These are phyloP conservation scores for Bombyx mori DNA, from an alignment of 1,140 invertebrate genomes.

Conservation along the genomic window ASM3026992v2 NC_085114.1:4559501-4560000, in stretches of 20 bases:
- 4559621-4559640: slow-evolving; percentile 31
- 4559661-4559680: too few species aligned
- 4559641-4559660: slow-evolving; percentile 25
- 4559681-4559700: too few species aligned
- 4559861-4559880: slow-evolving; percentile 62
- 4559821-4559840: slow-evolving; percentile 68
- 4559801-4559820: slow-evolving; percentile 70
- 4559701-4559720: background rate
- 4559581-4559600: slow-evolving; percentile 46
- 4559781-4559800: slow-evolving; percentile 29
- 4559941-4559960: slow-evolving; percentile 13
- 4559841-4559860: slow-evolving; percentile 72
- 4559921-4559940: slow-evolving; percentile 23
- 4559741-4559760: slow-evolving; percentile 55
- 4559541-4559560: slow-evolving; percentile 68
- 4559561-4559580: slow-evolving; percentile 58
- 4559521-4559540: slow-evolving; percentile 69
- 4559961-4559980: background rate
- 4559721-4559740: slow-evolving; percentile 10
- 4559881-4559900: slow-evolving; percentile 66
- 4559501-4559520: slow-evolving; percentile 73
- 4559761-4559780: slow-evolving; percentile 44
- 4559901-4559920: slow-evolving; percentile 46
- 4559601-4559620: slow-evolving; percentile 62
- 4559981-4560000: too few species aligned